Conservation (phyloP, 2,797 vertebrate species). For the Neosilurus hyrtlii region DNA sequence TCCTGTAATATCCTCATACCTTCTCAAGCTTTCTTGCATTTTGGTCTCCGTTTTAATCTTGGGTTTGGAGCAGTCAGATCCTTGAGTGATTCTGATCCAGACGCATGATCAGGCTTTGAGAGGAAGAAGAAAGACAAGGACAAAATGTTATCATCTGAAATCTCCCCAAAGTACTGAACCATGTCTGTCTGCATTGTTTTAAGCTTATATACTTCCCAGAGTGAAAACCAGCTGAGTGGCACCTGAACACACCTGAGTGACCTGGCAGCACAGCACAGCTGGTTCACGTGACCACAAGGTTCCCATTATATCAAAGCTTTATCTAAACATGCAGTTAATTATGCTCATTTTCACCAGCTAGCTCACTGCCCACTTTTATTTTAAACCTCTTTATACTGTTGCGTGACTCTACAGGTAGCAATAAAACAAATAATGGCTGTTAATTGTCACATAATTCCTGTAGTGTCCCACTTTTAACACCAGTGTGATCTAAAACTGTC, state of each 20-base stretch:
- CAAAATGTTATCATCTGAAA: not conserved
- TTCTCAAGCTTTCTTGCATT: constrained; percentile 30
- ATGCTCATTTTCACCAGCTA: not conserved
- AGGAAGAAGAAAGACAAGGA: not conserved
- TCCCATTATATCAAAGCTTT: not conserved
- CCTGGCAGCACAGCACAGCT: not conserved
- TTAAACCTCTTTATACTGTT: not conserved
- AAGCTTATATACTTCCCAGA: not conserved
- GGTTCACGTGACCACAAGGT: not conserved
- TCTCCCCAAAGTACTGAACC: not conserved
- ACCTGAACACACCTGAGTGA: not conserved
- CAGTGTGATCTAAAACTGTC: not conserved
- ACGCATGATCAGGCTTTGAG: not conserved
- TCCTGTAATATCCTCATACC: constrained; percentile 14
- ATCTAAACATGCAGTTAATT: not conserved
- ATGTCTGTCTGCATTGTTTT: not conserved
- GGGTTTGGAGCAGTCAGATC: not conserved
- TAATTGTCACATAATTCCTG: not conserved
- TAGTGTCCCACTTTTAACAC: not conserved
- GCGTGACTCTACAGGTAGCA: not conserved
- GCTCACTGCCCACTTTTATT: not conserved
- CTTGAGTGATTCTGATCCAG: not conserved
- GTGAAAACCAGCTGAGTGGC: not conserved
- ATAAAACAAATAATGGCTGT: not conserved
- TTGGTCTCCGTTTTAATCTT: not conserved